Evolutionary conservation across 2,113 vertebrate genomes (phyloP).

Genomic region (Blennius ocellaris): DNA sequence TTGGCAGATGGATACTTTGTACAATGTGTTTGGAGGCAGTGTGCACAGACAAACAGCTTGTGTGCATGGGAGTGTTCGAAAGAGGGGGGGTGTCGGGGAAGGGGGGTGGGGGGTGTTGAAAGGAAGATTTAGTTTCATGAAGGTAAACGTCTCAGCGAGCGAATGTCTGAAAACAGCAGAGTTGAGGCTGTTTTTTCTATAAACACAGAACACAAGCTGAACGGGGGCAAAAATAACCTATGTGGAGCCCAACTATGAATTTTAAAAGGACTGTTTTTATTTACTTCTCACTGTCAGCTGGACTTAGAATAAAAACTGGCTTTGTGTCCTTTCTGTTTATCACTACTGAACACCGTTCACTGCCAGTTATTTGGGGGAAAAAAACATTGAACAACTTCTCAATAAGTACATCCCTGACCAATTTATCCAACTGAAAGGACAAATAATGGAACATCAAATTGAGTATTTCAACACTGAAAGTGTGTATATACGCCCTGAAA

Average conservation of each 20-base stretch:
- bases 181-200: conserved; percentile 1
- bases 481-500: too few species aligned
- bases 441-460: too few species aligned
- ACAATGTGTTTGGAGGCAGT: conserved; percentile 57
- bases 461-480: too few species aligned
- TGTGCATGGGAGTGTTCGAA: conserved; percentile 27
- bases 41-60: conserved; percentile 50
- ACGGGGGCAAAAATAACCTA: neutral
- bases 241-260: neutral
- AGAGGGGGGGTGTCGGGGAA: neutral
- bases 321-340: too few species aligned
- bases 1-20: conserved; percentile 55
- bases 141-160: conserved; percentile 26
- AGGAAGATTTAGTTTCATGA: conserved; percentile 25
- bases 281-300: neutral
- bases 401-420: too few species aligned
- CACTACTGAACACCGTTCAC: too few species aligned
- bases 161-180: conserved; percentile 2
- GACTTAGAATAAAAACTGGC: neutral
- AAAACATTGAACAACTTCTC: too few species aligned
- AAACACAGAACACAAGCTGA: neutral
- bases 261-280: neutral
- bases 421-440: too few species aligned
- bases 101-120: neutral
- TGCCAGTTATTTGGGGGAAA: too few species aligned